Percentiles rank a stretch among this genome's conserved stretches.
Conservation (phyloP, 2,113 vertebrate genomes). For the Regulus satrapa region DNA sequence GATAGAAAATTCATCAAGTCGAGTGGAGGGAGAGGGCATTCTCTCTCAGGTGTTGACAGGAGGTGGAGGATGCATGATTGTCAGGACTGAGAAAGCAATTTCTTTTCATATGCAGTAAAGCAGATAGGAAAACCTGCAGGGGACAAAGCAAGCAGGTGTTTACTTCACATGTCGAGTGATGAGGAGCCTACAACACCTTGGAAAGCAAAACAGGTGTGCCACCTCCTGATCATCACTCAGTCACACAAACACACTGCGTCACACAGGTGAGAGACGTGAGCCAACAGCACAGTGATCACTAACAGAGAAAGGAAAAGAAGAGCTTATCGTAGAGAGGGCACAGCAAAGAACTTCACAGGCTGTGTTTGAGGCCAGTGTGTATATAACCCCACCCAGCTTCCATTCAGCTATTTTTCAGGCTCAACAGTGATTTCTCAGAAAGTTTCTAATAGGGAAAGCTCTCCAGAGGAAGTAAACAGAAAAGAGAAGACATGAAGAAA, state of each 20-base stretch:
- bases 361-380: not conserved
- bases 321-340: not conserved
- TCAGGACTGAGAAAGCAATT: constrained; percentile 4
- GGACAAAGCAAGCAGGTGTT: constrained; percentile 12
- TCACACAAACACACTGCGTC: not conserved
- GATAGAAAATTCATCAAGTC: not conserved
- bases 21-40: not conserved
- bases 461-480: not conserved
- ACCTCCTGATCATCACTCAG: not conserved
- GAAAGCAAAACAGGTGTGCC: not conserved
- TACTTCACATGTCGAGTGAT: not conserved
- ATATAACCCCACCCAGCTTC: not conserved
- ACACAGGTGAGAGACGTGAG: not conserved
- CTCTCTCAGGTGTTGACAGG: not conserved
- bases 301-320: not conserved
- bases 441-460: not conserved
- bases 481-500: not conserved
- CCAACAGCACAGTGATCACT: not conserved
- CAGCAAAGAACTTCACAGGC: not conserved
- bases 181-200: not conserved
- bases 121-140: not conserved
- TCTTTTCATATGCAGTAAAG: constrained; percentile 8
- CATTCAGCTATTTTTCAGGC: not conserved
- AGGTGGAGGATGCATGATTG: not conserved
- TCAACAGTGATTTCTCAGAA: not conserved